Evolutionary conservation across 2,113 vertebrate species (phyloP).

Genomic region (Suncus etruscus): DNA sequence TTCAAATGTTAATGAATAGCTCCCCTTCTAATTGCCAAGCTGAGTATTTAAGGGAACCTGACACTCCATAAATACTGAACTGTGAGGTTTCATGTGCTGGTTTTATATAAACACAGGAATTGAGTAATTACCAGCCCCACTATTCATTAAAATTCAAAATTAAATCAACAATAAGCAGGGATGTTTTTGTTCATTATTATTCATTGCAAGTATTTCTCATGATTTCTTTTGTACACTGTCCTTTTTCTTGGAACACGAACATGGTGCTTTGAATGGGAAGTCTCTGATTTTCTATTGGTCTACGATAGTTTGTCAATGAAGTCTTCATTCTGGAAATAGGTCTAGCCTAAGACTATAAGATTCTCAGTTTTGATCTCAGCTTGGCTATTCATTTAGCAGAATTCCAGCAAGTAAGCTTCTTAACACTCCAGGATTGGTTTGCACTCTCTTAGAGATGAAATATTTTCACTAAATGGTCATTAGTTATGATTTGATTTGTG

Average conservation of each 20-base stretch:
- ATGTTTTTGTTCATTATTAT: conserved; percentile 83
- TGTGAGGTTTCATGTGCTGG: conserved; percentile 85
- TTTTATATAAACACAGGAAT: conserved; percentile 89
- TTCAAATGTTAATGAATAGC: conserved; percentile 86
- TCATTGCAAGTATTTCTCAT: conserved; percentile 75
- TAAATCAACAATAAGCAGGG: conserved; percentile 85
- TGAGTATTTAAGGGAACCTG: conserved; percentile 88
- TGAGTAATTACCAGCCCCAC: conserved; percentile 88
- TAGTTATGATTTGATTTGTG: not conserved
- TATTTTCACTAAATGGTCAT: not conserved
- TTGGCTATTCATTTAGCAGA: not conserved
- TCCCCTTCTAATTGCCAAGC: conserved; percentile 88
- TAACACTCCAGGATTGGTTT: fast-evolving
- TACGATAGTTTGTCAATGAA: not conserved
- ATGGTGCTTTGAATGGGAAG: not conserved
- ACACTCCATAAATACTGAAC: conserved; percentile 89
- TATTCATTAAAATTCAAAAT: conserved; percentile 89
- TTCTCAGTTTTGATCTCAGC: not conserved
- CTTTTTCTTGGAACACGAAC: not conserved
- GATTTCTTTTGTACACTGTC: not conserved
- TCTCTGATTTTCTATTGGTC: not conserved
- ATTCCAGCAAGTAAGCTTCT: fast-evolving
- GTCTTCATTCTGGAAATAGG: not conserved
- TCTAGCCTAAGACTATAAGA: not conserved
- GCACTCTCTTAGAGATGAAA: not conserved